Evolutionary conservation across 2,797 vertebrate species (phyloP).

Genomic region (Alfaro cultratus): DNA sequence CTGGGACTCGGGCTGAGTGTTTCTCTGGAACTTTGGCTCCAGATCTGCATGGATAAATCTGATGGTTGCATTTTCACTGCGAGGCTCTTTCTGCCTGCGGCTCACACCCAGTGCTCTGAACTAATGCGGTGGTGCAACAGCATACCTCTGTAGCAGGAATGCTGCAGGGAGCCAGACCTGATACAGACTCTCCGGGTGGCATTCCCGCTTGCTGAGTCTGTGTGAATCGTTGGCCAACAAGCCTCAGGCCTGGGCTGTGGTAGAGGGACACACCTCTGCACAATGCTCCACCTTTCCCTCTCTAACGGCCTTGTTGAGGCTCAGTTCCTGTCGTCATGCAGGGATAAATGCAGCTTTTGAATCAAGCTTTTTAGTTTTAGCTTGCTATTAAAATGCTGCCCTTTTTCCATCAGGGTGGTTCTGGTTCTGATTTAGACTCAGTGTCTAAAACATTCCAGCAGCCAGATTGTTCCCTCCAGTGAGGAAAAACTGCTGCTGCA

Average conservation of each 20-base stretch:
- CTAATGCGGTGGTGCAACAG: slow-evolving; percentile 6
- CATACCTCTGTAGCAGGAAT: slow-evolving; percentile 23
- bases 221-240: slow-evolving; percentile 6
- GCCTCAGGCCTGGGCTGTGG: neutral
- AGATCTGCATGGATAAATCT: neutral
- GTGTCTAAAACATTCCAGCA: neutral
- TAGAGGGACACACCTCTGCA: slow-evolving; percentile 17
- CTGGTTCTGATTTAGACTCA: neutral
- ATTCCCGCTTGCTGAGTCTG: slow-evolving; percentile 28
- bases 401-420: neutral
- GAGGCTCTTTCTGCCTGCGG: neutral
- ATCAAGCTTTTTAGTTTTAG: neutral
- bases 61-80: neutral
- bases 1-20: neutral
- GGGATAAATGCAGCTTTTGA: neutral
- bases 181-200: neutral
- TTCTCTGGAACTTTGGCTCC: neutral
- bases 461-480: neutral
- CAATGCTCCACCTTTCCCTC: slow-evolving; percentile 24
- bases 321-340: neutral
- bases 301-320: slow-evolving; percentile 2
- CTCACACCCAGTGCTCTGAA: slow-evolving; percentile 18
- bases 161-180: neutral
- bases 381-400: neutral
- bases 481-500: neutral